Evolutionary conservation across 2,888 invertebrate species (phyloP).

Genomic region (Suillia variegata): DNA sequence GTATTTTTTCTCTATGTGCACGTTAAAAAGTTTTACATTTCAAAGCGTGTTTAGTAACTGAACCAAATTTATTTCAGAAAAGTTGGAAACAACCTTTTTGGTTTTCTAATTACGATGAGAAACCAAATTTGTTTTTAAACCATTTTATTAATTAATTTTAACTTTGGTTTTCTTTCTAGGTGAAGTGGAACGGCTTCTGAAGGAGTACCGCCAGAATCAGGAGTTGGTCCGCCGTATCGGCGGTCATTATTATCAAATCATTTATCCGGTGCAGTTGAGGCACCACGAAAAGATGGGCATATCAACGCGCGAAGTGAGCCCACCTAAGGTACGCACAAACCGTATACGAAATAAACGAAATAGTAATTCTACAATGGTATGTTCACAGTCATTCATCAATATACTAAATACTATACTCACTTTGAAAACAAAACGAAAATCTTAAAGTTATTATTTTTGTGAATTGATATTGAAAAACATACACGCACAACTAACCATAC

Average conservation of each 20-base stretch:
- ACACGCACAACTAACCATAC: too few species aligned
- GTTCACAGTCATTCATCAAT: conserved; percentile 49
- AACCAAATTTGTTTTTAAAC: too few species aligned
- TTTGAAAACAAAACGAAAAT: background rate
- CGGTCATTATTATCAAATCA: conserved; percentile 90
- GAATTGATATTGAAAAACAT: background rate
- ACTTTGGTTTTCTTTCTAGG: too few species aligned
- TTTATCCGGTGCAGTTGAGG: conserved; percentile 90
- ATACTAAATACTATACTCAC: background rate
- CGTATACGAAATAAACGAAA: conserved; percentile 60
- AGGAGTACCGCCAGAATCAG: conserved; percentile 90
- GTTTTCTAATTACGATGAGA: too few species aligned
- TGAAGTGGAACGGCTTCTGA: conserved; percentile 88
- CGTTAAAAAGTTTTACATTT: too few species aligned
- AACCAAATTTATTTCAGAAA: too few species aligned
- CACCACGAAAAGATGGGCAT: conserved; percentile 97
- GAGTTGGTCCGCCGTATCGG: conserved; percentile 91
- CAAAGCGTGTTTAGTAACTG: too few species aligned
- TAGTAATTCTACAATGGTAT: conserved; percentile 63
- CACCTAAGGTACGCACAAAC: conserved; percentile 81
- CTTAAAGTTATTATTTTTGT: too few species aligned
- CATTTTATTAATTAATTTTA: too few species aligned
- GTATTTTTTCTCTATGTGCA: too few species aligned
- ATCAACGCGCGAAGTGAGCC: conserved; percentile 88
- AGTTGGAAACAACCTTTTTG: too few species aligned